Evolutionary conservation across 2,113 vertebrate species (phyloP).

Genomic region (Atlantisia rogersi): DNA sequence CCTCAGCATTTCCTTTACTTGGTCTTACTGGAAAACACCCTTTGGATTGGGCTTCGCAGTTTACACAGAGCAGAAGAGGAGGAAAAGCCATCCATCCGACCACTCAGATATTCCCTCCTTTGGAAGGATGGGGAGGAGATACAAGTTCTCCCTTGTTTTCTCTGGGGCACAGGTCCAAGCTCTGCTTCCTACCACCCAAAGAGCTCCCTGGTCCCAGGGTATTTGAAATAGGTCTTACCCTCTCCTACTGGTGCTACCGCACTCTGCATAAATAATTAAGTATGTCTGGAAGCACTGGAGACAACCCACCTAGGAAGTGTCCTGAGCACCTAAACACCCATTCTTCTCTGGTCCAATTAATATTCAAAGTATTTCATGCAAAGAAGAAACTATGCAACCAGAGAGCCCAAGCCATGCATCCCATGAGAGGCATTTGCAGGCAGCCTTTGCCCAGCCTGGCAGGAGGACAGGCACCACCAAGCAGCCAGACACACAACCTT

Average conservation of each 20-base stretch:
- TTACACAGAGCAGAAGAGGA: not conserved
- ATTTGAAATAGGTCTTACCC: not conserved
- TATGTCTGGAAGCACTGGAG: not conserved
- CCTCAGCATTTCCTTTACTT: not conserved
- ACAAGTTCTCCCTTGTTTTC: not conserved
- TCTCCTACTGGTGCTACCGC: not conserved
- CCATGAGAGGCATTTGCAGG: not conserved
- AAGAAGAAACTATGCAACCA: not conserved
- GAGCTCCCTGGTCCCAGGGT: not conserved
- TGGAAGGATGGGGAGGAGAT: not conserved
- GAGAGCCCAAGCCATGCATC: not conserved
- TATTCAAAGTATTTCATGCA: not conserved
- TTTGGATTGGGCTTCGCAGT: not conserved
- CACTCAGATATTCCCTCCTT: not conserved
- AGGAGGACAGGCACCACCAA: accelerated
- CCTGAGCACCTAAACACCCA: not conserved
- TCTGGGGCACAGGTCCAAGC: not conserved
- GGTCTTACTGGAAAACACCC: not conserved
- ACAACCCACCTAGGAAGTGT: not conserved
- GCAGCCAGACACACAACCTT: accelerated
- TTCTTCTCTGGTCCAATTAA: not conserved
- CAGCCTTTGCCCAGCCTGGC: not conserved
- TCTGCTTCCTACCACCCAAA: not conserved
- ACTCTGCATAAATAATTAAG: not conserved
- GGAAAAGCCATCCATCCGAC: not conserved